Conservation (phyloP, 2,113 vertebrate species). For the Neogobius melanostomus region DNA sequence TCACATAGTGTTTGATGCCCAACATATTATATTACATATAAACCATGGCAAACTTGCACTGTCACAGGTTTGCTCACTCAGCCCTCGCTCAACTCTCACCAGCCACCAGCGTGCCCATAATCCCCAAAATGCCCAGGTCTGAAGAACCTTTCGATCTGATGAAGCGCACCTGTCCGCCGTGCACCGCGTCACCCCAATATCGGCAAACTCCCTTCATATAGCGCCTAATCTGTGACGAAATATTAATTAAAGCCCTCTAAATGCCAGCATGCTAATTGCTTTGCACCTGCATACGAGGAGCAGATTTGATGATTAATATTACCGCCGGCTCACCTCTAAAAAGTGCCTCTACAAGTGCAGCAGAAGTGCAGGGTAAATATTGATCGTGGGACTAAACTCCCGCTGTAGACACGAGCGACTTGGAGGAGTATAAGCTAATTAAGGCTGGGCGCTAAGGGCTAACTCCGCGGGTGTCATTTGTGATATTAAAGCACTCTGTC, state of each 20-base stretch:
- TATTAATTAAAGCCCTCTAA: slow-evolving; percentile 97
- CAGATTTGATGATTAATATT: slow-evolving; percentile 85
- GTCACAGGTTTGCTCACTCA: too few relatives aligned
- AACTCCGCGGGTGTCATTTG: slow-evolving; percentile 97
- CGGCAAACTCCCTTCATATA: slow-evolving; percentile 85
- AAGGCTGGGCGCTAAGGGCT: slow-evolving; percentile 92
- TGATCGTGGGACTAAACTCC: slow-evolving; percentile 98
- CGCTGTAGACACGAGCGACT: slow-evolving; percentile 74
- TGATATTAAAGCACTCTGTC: slow-evolving; percentile 98
- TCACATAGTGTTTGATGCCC: too few relatives aligned
- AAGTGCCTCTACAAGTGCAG: slow-evolving; percentile 89
- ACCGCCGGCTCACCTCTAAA: slow-evolving; percentile 78
- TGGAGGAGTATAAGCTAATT: slow-evolving; percentile 93
- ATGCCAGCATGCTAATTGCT: slow-evolving; percentile 98
- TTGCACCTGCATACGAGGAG: slow-evolving; percentile 92
- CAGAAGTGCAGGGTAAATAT: slow-evolving; percentile 99
- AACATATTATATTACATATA: too few relatives aligned
- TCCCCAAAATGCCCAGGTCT: background rate
- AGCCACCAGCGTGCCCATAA: slow-evolving; percentile 18
- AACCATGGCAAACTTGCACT: too few relatives aligned
- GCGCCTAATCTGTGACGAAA: slow-evolving; percentile 89
- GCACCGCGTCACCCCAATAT: slow-evolving; percentile 45
- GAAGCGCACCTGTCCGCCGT: slow-evolving; percentile 43
- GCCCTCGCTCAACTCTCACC: background rate
- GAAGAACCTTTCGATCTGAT: slow-evolving; percentile 11